phyloP scores from a whole-genome alignment of 2,888 invertebrate genomes.

The Lobophora halterata region DNA sequence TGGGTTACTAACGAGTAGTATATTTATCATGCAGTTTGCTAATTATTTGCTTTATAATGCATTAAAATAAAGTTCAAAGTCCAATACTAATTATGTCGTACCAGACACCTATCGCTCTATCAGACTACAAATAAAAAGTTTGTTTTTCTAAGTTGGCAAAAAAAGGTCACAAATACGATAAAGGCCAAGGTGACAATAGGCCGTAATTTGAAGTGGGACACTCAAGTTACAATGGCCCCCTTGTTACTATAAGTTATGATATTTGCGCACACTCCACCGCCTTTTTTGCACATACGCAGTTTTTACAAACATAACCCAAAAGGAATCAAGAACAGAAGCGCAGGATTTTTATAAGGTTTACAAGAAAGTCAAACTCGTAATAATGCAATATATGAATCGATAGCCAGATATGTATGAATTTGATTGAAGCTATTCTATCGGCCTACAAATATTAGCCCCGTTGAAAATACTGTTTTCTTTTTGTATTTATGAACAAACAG shows the following conservation, averaged over 20 bases:
- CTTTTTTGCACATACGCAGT: slow-evolving; percentile 9
- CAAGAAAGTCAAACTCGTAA: no score
- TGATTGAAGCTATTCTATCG: no score
- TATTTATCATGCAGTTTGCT: no score
- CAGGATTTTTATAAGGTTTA: no score
- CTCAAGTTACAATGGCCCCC: slow-evolving; percentile 50
- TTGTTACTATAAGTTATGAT: slow-evolving; percentile 36
- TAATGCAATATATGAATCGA: no score
- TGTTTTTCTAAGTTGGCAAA: slow-evolving; percentile 54
- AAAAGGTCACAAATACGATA: slow-evolving; percentile 42
- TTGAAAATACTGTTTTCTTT: no score
- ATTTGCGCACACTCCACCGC: slow-evolving; percentile 22
- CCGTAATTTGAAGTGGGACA: slow-evolving; percentile 52
- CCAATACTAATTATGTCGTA: background rate
- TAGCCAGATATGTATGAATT: no score
- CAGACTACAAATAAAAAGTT: slow-evolving; percentile 53
- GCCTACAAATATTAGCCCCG: no score
- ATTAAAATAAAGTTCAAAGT: slow-evolving; percentile 8
- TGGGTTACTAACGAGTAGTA: slow-evolving; percentile 38
- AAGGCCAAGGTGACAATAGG: slow-evolving; percentile 49
- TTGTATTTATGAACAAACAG: no score
- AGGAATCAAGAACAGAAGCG: no score
- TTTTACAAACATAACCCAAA: slow-evolving; percentile 5
- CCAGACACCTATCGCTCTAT: slow-evolving; percentile 28
- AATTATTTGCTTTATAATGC: no score